Percentiles rank a stretch among this genome's conserved stretches.
These are phyloP conservation scores for Homarus americanus DNA, from an alignment of 1,140 invertebrate genomes.

Conservation along the genomic window DNA sequence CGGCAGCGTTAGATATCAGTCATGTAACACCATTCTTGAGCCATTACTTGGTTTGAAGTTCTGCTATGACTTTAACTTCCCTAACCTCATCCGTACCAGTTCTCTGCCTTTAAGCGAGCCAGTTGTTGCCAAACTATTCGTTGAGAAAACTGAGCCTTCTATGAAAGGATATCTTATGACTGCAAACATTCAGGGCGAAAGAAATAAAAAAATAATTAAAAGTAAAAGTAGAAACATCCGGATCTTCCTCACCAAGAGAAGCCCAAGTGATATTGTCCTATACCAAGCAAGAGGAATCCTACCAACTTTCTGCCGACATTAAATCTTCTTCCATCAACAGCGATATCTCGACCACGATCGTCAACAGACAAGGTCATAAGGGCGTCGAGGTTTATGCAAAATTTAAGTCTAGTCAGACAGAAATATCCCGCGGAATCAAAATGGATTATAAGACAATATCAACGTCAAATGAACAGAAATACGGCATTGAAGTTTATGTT, in stretches of 20 bases:
- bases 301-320: not conserved
- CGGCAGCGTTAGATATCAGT: not conserved
- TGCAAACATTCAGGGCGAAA: not conserved
- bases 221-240: not conserved
- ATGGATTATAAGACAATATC: not conserved
- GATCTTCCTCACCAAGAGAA: not conserved
- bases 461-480: not conserved
- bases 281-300: not conserved
- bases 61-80: slow-evolving; percentile 44
- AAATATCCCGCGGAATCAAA: not conserved
- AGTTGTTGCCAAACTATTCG: not conserved
- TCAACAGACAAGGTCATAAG: not conserved
- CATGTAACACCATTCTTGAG: slow-evolving; percentile 19
- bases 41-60: slow-evolving; percentile 26
- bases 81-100: slow-evolving; percentile 36
- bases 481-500: not conserved
- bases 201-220: not conserved
- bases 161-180: not conserved
- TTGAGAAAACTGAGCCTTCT: not conserved
- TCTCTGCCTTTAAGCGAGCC: not conserved
- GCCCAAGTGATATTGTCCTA: not conserved
- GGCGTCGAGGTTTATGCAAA: not conserved
- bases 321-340: not conserved
- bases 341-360: not conserved
- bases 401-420: not conserved